Conservation (phyloP, 2,113 vertebrate species). For the Cyprichromis sp. region DNA sequence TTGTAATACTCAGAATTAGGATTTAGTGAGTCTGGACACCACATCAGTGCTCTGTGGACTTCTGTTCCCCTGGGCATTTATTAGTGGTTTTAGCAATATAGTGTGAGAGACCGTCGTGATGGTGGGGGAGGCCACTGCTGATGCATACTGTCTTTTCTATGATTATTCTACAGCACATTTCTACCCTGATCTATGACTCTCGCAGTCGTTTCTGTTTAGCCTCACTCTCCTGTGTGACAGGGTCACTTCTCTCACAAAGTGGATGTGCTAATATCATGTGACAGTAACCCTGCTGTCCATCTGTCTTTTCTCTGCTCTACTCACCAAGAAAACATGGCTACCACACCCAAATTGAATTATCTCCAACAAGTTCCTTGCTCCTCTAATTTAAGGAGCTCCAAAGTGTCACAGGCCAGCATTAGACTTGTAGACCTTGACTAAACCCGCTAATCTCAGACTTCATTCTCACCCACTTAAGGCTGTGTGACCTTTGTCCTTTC, state of each 20-base stretch:
- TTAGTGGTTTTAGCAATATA: not conserved
- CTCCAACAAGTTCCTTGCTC: not conserved
- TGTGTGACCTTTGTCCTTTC: slow-evolving; percentile 21
- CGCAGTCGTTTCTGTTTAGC: not conserved
- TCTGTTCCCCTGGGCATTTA: not conserved
- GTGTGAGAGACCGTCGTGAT: not conserved
- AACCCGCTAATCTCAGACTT: slow-evolving; percentile 22
- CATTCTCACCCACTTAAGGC: slow-evolving; percentile 6
- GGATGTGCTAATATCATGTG: slow-evolving; percentile 39
- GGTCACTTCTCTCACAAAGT: not conserved
- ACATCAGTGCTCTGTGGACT: not conserved
- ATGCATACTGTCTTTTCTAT: not conserved
- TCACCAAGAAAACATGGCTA: not conserved
- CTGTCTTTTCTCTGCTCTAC: not conserved
- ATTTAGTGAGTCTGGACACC: not conserved
- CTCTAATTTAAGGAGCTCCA: not conserved
- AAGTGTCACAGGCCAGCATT: not conserved
- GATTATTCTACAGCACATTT: not conserved
- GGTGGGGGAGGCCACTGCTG: not conserved
- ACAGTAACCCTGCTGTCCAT: slow-evolving; percentile 34
- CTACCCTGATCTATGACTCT: not conserved
- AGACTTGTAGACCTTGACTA: slow-evolving; percentile 8
- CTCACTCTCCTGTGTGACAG: not conserved
- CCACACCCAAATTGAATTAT: not conserved
- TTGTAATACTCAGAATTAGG: not conserved